Evolutionary conservation across 2,888 invertebrate genomes (phyloP).

Genomic region (Auanema freiburgensis): DNA sequence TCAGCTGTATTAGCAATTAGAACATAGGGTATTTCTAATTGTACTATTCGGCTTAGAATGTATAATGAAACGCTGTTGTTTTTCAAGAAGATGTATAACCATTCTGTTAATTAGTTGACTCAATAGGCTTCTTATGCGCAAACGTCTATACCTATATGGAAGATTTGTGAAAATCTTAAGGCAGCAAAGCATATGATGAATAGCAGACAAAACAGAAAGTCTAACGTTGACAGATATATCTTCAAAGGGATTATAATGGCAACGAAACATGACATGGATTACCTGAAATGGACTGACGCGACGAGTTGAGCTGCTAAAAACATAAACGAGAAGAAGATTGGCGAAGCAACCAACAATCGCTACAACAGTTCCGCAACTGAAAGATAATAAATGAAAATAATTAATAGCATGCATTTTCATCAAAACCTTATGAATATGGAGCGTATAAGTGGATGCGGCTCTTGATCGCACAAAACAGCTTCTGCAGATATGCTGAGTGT

Average conservation of each 20-base stretch:
- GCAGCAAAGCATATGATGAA: slow-evolving; percentile 42
- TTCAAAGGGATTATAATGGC: slow-evolving; percentile 12
- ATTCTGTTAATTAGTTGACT: slow-evolving; percentile 15
- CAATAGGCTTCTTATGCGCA: background rate
- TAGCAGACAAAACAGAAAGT: slow-evolving; percentile 46
- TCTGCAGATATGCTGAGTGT: background rate
- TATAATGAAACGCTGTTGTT: slow-evolving; percentile 30
- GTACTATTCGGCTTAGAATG: slow-evolving; percentile 40
- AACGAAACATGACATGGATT: background rate
- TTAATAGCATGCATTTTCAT: background rate
- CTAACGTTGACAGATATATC: slow-evolving; percentile 44
- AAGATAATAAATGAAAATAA: slow-evolving; percentile 15
- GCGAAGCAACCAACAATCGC: slow-evolving; percentile 40
- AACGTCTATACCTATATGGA: slow-evolving; percentile 11
- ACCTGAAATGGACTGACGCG: slow-evolving; percentile 27
- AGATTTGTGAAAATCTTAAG: slow-evolving; percentile 21
- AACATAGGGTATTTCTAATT: slow-evolving; percentile 48
- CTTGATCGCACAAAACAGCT: slow-evolving; percentile 10
- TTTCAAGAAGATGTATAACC: slow-evolving; percentile 34
- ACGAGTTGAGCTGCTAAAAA: slow-evolving; percentile 23
- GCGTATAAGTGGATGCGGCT: slow-evolving; percentile 11
- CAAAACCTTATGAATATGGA: slow-evolving; percentile 6
- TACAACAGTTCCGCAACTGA: slow-evolving; percentile 41
- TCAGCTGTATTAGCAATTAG: slow-evolving; percentile 51
- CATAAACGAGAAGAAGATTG: slow-evolving; percentile 43